A percentile compares a stretch with the other conserved stretches of the same genome.
These are phyloP conservation scores for Aplocera efformata DNA, from an alignment of 2,888 invertebrate species.

Conservation along the genomic window DNA sequence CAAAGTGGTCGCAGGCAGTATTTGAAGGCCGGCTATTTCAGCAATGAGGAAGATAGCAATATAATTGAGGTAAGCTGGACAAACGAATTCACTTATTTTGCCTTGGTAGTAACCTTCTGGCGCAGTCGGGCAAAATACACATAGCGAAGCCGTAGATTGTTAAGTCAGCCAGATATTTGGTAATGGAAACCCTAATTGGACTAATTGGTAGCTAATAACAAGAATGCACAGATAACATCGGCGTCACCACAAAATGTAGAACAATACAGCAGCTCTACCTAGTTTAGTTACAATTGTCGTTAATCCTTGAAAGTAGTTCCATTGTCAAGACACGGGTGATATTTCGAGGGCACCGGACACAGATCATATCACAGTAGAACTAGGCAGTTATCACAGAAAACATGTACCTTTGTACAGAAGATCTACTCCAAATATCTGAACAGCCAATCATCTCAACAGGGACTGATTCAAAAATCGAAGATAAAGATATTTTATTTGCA, in stretches of 20 bases:
- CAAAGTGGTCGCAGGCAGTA: conserved; percentile 17
- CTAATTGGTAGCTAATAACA: conserved; percentile 64
- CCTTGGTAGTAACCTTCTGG: no score
- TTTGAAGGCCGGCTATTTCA: conserved; percentile 15
- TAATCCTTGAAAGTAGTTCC: conserved; percentile 61
- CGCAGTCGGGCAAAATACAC: no score
- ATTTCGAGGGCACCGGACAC: conserved; percentile 8
- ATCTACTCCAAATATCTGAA: no score
- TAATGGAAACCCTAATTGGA: conserved; percentile 50
- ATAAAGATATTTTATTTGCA: no score
- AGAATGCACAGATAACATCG: conserved; percentile 62
- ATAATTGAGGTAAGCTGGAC: neutral
- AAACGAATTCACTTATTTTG: neutral
- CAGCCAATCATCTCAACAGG: no score
- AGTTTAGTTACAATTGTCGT: conserved; percentile 26
- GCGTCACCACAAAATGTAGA: conserved; percentile 46
- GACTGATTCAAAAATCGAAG: no score
- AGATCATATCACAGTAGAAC: neutral
- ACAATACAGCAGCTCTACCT: conserved; percentile 47
- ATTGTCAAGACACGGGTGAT: conserved; percentile 41
- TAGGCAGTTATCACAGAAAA: conserved; percentile 11
- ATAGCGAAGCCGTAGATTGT: no score
- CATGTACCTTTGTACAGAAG: conserved; percentile 4
- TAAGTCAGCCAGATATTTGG: no score
- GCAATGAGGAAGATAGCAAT: conserved; percentile 12